Evolutionary conservation across 2,888 invertebrate species (phyloP), one percentile per base, ranked within the genome.

Genomic region (Melanargia galathea): DNA sequence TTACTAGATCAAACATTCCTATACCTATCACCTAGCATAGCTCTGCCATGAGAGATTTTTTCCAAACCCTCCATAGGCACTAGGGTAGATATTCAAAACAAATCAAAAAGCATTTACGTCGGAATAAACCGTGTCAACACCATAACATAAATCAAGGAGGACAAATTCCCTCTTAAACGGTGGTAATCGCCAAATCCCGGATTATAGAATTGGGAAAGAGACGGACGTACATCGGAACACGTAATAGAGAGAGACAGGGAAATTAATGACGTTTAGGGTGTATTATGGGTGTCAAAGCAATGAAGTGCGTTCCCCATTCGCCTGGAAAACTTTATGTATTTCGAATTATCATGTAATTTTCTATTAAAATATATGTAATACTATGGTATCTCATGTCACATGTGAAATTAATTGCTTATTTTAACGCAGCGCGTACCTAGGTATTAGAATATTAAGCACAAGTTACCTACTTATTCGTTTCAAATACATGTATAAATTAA

Each of bases 161-260:
- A 30, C 45, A 26, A 24, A 43, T 40, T 45, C 57, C 45, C 57
- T 45, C 45, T 43, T 72, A 73, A 71, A 69, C 59, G 54, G 22
- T 63, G 24, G 66, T 80, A 81, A 82, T 81, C 77, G 79, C 75
- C 75, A 67, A 68, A 66, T 54, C 46, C 38, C 66, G 57, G 57
- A 75, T 76, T 73, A 78, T 82, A 68, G 75, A 78, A 84, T 82
- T 86, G 80, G 63, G 74, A 85, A 70, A 62, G 81, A 70, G 83
- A 82, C 66, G 61, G 69, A 60, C 20, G 20, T 57, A 57, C 24
- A 6, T 1, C 2, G 7, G 13, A 3, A 8, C 22, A 54, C 16
- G 73, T 46, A 66, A 63, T 70, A 69, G 71, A 73, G 69, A 54
- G 77, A 75, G 70, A 74, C 66, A 63, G 62, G 52, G 40, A 65